These are phyloP conservation scores for Zaprionus ghesquierei DNA, from an alignment of 1,140 invertebrate genomes.

Conservation along the genomic window DNA sequence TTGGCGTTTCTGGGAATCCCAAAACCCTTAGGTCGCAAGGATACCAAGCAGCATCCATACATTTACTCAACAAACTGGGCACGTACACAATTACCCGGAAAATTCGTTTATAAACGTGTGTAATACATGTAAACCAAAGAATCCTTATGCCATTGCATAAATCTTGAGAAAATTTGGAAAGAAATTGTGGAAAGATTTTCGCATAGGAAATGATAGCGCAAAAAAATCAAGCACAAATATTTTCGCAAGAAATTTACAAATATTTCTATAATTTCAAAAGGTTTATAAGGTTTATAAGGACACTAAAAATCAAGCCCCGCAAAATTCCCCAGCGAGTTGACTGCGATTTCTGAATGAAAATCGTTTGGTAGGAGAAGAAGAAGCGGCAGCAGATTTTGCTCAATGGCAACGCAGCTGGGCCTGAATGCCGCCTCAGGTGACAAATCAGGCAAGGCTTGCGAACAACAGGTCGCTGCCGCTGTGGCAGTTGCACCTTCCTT, in stretches of 20 bases:
- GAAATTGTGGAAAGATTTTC: constrained; percentile 5
- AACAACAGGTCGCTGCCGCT: constrained; percentile 25
- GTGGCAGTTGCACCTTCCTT: constrained; percentile 32
- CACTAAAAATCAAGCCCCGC: constrained; percentile 22
- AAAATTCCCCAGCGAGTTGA: constrained; percentile 33
- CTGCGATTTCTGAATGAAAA: constrained; percentile 47
- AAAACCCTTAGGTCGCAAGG: constrained; percentile 9
- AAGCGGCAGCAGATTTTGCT: neutral
- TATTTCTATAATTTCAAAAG: constrained; percentile 45
- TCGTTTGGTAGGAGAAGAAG: constrained; percentile 23
- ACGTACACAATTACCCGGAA: constrained; percentile 37
- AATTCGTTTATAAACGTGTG: neutral
- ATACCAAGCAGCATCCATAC: constrained; percentile 5
- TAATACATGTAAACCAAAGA: neutral
- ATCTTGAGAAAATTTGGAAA: constrained; percentile 34
- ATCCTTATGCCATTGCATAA: constrained; percentile 56
- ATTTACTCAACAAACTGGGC: constrained; percentile 7
- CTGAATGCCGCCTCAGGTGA: constrained; percentile 78
- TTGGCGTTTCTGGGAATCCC: constrained; percentile 32
- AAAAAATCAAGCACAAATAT: constrained; percentile 50
- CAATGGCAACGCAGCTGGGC: constrained; percentile 57
- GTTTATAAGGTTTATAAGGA: neutral
- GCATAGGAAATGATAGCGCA: constrained; percentile 69
- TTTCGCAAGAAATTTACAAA: constrained; percentile 72
- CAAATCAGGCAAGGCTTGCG: constrained; percentile 63